Base-by-base conservation (phyloP, 2,797 vertebrate genomes). In the Pachyuromys duprasi region DNA sequence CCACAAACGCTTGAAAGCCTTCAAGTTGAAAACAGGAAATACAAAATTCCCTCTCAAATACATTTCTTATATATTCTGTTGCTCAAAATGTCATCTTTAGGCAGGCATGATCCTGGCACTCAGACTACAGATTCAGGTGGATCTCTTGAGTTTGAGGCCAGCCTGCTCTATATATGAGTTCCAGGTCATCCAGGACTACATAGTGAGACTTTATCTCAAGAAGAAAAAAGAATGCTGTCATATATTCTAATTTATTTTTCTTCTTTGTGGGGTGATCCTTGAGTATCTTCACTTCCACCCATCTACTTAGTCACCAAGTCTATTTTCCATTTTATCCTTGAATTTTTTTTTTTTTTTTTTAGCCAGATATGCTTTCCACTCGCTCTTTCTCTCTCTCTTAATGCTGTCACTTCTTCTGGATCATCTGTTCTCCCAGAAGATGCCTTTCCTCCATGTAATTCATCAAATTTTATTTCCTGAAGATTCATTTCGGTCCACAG, bases 21-120 rank as follows among this genome's bases (percentile, higher is more conserved):
- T 70, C 24, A 72, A 14, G 60, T 14, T 75, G n/a, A 49, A 75
- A 86, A 94, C 36, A 96, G 60, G 90, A 89, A 82, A 69, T 26
- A 60, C 55, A 45, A 91, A 91, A 13, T 87, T 95, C 0, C 17
- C 28, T 63, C 81, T 45, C 57, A 57, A 87, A 75, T 69, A 42
- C 13, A 49, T 82, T 95, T 90, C 62, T 93, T n/a, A 31, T 88
- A 11, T 11, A 3, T 12, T 45, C 55, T n/a, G 4, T 82, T 78
- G 31, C 9, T 90, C 24, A 86, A 63, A 55, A 31, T 75, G 14
- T 18, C 31, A 72, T 36, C 17, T 49, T 76, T 65, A 36, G 63
- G 31, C 33, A 69, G 42, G 42, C 2, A 3, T 84, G 53, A 53
- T 53, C 6, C 13, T n/a, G 53, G 82, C 63, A 15, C 22, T 53